Conservation (phyloP, 2,797 vertebrate species). For the Sternotherus odoratus region DNA sequence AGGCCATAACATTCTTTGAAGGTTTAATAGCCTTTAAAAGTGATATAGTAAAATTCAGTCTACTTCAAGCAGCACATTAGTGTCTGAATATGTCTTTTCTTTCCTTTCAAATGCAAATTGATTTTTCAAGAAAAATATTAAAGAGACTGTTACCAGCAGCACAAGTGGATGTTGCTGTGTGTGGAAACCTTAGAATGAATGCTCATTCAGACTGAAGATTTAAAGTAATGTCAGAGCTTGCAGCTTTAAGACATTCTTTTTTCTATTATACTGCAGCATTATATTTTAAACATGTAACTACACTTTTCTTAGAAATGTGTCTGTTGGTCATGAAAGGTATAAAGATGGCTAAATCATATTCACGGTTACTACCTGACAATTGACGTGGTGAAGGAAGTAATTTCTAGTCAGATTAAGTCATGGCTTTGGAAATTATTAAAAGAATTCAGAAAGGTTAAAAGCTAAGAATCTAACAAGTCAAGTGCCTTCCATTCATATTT, state of each 20-base stretch:
- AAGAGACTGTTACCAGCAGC: not conserved
- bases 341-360: conserved; percentile 5
- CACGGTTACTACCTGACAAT: not conserved
- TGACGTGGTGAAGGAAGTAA: conserved; percentile 15
- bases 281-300: not conserved
- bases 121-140: not conserved
- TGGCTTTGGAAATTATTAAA: conserved; percentile 17
- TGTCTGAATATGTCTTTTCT: not conserved
- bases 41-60: not conserved
- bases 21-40: not conserved
- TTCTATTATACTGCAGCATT: not conserved
- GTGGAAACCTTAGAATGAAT: not conserved
- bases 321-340: not conserved
- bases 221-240: not conserved
- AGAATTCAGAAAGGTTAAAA: conserved; percentile 47
- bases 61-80: not conserved
- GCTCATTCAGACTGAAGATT: not conserved
- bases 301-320: not conserved
- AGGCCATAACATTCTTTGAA: not conserved
- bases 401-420: conserved; percentile 45
- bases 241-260: not conserved
- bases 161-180: not conserved
- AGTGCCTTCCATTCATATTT: conserved; percentile 34
- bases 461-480: conserved; percentile 32
- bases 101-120: not conserved